Base-by-base conservation (phyloP, 2,797 vertebrate genomes). In the Helarctos malayanus region DNA sequence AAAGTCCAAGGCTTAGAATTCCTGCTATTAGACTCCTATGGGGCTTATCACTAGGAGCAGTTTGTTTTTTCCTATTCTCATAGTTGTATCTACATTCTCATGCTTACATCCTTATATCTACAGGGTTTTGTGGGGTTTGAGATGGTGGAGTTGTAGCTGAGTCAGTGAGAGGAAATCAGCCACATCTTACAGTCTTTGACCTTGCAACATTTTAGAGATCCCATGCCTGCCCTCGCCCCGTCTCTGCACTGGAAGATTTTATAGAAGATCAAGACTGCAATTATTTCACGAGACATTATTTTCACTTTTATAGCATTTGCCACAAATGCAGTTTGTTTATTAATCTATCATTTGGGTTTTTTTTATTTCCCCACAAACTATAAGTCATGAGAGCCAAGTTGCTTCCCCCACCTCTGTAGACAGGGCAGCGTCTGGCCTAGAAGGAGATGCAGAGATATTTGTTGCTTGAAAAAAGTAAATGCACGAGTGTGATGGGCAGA, bases 91-190 rank as follows among this genome's bases (percentile, higher is more conserved):
- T 35, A 19, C 49, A 21, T 54, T 21, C 11, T 78, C 49, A 78
- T 78, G 47, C 18, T 78, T 54, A 35, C 23, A 54, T 32, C 7
- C 9, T 57, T 32, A 2, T 35, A 45, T 61, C 35, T 45, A 15
- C 0, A 6, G 13, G 4, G 11, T 59, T 41, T 75, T 0, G 0
- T 41, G 14, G 32, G 8, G 4, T 14, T 73, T 54, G 56, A 14
- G 5, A 16, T 1, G 7, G 14, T 49, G n/a, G 68, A 15, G 1
- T 61, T 63, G 23, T 35, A 27, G 19, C 45, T 23, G 59, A 95
- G 35, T 16, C 57, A 19, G 23, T 3, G 18, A 75, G 38, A 86
- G 54, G 25, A 18, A 78, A 71, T 61, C 32, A 14, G 14, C 5
- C 9, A 9, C 25, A 19, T 63, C 18, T 61, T 21, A 41, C 0